Evolutionary conservation across 2,888 invertebrate genomes (phyloP).

Genomic region (Melanotus villosus): DNA sequence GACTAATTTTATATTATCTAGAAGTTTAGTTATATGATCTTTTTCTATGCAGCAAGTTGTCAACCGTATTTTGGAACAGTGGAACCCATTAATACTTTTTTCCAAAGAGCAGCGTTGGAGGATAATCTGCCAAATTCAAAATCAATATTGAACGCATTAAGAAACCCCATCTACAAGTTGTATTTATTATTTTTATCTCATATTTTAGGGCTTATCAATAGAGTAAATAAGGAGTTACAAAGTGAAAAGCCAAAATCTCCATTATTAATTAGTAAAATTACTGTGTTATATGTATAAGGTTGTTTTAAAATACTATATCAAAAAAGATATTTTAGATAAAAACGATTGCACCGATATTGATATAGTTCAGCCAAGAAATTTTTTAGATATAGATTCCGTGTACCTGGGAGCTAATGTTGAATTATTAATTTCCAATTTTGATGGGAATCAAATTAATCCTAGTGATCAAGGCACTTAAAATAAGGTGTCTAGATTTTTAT

Average conservation of each 20-base stretch:
- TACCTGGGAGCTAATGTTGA: not conserved
- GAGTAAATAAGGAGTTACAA: constrained; percentile 36
- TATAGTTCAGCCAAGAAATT: no score
- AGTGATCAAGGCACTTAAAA: not conserved
- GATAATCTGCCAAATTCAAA: not conserved
- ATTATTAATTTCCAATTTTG: not conserved
- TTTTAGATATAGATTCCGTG: no score
- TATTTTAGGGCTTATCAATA: constrained; percentile 28
- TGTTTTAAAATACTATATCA: no score
- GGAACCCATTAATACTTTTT: constrained; percentile 18
- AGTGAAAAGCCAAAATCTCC: constrained; percentile 6
- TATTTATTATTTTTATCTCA: constrained; percentile 37
- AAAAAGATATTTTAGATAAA: no score
- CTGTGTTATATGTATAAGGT: no score
- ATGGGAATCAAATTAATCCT: not conserved
- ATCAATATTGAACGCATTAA: constrained; percentile 16
- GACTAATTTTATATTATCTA: no score
- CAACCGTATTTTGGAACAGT: constrained; percentile 15
- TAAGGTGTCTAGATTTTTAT: not conserved
- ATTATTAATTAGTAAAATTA: no score
- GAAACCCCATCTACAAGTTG: constrained; percentile 25
- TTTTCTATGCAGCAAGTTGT: constrained; percentile 9
- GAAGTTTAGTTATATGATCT: not conserved
- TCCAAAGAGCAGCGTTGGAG: not conserved
- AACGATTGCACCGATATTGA: no score